A percentile compares a stretch with the other conserved stretches of the same genome.
These are phyloP conservation scores for Ophion slaviceki DNA, from an alignment of 2,888 invertebrate genomes.

Conservation along the genomic window DNA sequence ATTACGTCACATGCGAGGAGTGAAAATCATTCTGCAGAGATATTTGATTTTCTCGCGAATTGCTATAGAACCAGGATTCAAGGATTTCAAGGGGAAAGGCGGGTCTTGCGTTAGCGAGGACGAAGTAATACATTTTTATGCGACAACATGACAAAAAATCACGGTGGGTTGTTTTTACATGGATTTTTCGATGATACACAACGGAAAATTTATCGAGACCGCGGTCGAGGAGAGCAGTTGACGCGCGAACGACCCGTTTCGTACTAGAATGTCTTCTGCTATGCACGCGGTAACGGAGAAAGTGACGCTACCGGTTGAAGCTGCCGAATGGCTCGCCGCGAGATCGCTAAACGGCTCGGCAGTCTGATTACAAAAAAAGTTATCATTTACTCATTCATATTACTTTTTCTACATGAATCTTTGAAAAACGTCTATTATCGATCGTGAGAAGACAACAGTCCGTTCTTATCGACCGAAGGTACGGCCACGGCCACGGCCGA, in stretches of 20 bases:
- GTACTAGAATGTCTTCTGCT: slow-evolving; percentile 33
- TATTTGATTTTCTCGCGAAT: slow-evolving; percentile 35
- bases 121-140: slow-evolving; percentile 38
- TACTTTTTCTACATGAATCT: not conserved
- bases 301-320: not conserved
- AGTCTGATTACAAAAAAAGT: not conserved
- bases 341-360: not conserved
- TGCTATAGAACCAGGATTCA: slow-evolving; percentile 27
- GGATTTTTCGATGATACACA: slow-evolving; percentile 21
- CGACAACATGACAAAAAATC: slow-evolving; percentile 21
- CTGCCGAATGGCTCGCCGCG: not conserved
- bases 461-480: too few relatives aligned
- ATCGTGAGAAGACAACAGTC: not conserved
- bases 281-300: not conserved
- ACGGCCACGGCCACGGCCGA: not conserved
- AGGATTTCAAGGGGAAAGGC: slow-evolving; percentile 17
- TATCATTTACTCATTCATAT: not conserved
- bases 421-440: not conserved
- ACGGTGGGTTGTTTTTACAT: slow-evolving; percentile 37
- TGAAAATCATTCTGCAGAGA: slow-evolving; percentile 53
- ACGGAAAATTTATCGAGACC: slow-evolving; percentile 14
- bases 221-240: slow-evolving; percentile 13
- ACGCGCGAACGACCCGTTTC: slow-evolving; percentile 43
- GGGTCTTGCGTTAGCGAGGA: slow-evolving; percentile 7
- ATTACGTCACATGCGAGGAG: slow-evolving; percentile 42